Base-by-base conservation (phyloP, 2,888 invertebrate species). In the Melieria crassipennis region DNA sequence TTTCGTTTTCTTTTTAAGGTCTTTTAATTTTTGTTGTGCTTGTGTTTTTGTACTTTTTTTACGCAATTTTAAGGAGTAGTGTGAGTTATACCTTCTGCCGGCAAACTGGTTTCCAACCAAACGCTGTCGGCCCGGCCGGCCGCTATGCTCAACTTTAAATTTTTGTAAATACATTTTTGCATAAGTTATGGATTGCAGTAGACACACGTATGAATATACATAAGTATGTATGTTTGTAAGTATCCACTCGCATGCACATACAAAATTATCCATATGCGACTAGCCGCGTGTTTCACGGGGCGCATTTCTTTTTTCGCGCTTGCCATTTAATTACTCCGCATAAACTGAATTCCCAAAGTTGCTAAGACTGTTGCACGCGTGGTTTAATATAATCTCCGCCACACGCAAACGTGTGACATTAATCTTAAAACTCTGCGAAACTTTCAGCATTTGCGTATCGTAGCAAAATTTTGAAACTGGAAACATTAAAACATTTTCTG, bases 1-100 rank as follows among this genome's bases (percentile, higher is more conserved):
- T 43, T 50, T 69, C 67, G 10, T 45, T 6, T 58, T 62, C 13
- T 30, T 9, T 57, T 57, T 47, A 61, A 43, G 47, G 45, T 69
- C 10, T 11, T 62, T n/a, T 69, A 13, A 4, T 60, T 48, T 30
- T n/a, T 5, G n/a, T 67, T 56, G 13, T 57, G 9, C 43, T 50
- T 69, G 30, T 47, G 47, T 55, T 56, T 65, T 45, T 56, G 57
- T 65, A 55, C 13, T 46, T 7, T 65, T 60, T 65, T 45, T 57
- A 13, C 46, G 65, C 64, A 70, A 60, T 65, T 70, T 70, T 60
- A 65, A 42, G 60, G 61, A 60, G 66, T 56, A 48, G 16, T 52
- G n/a, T 30, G 7, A 45, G 46, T 52, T 42, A 6, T 16, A 50
- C 50, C 47, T 42, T 50, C 16, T 42, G 10, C 46, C 30, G 48